Percentiles rank a stretch among this genome's conserved stretches.
Conservation (phyloP, 2,797 vertebrate species). For the Argya squamiceps region DNA sequence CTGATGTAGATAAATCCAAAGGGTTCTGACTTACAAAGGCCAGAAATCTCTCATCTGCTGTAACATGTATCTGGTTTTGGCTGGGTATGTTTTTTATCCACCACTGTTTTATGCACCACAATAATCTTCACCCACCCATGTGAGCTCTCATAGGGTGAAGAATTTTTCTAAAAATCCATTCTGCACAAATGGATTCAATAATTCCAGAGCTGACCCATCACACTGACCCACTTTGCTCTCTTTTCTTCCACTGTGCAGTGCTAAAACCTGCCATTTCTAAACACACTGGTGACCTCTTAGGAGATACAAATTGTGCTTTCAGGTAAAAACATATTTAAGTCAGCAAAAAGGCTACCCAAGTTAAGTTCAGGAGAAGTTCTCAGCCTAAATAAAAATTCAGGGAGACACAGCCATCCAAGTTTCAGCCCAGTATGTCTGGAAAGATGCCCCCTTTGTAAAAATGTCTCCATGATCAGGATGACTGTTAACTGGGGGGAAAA, state of each 20-base stretch:
- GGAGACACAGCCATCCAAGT: background rate
- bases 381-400: background rate
- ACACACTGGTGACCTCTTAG: background rate
- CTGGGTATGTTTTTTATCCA: background rate
- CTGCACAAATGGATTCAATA: background rate
- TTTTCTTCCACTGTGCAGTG: background rate
- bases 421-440: background rate
- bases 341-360: background rate
- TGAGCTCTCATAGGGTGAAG: accelerated
- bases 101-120: background rate
- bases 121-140: background rate
- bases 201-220: background rate
- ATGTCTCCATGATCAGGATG: background rate
- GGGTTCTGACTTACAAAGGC: background rate
- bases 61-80: background rate
- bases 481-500: background rate
- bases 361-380: background rate
- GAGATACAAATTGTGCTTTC: background rate
- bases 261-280: background rate
- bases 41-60: background rate
- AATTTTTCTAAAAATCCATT: background rate
- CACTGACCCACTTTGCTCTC: background rate
- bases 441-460: background rate
- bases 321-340: background rate
- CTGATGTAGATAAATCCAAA: background rate